phyloP scores from a whole-genome alignment of 2,113 vertebrate species.

The Todiramphus saurophagus region DNA sequence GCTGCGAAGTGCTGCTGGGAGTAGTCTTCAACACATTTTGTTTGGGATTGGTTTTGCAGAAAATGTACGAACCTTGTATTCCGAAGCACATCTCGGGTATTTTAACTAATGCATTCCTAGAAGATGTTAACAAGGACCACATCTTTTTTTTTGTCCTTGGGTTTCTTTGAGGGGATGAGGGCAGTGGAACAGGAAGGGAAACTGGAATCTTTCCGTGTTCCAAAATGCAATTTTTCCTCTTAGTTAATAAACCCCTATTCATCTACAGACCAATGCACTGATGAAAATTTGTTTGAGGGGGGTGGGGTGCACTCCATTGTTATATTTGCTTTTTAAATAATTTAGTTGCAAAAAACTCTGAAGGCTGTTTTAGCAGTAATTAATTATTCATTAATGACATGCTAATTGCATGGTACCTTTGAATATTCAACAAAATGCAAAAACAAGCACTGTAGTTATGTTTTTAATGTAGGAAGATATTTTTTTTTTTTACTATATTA shows the following conservation, averaged over 20 bases:
- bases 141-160: not conserved
- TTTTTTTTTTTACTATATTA: conserved; percentile 65
- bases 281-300: conserved; percentile 33
- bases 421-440: conserved; percentile 98
- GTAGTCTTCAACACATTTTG: not conserved
- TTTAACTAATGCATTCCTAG: conserved; percentile 28
- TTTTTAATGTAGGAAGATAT: conserved; percentile 79
- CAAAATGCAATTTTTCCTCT: not conserved
- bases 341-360: conserved; percentile 94
- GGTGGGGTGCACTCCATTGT: conserved; percentile 69
- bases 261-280: conserved; percentile 46
- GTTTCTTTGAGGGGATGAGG: not conserved
- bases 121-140: conserved; percentile 2
- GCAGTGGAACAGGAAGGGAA: not conserved
- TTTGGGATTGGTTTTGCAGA: not conserved
- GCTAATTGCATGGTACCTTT: conserved; percentile 94
- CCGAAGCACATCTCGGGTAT: not conserved
- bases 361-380: conserved; percentile 94
- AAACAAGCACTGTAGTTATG: conserved; percentile 85
- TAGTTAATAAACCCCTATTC: not conserved
- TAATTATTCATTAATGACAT: conserved; percentile 99
- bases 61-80: not conserved
- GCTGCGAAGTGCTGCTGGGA: not conserved
- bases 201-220: not conserved
- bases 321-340: conserved; percentile 95